Evolutionary conservation across 2,888 invertebrate genomes (phyloP).

Genomic region (Chrysina gloriosa): DNA sequence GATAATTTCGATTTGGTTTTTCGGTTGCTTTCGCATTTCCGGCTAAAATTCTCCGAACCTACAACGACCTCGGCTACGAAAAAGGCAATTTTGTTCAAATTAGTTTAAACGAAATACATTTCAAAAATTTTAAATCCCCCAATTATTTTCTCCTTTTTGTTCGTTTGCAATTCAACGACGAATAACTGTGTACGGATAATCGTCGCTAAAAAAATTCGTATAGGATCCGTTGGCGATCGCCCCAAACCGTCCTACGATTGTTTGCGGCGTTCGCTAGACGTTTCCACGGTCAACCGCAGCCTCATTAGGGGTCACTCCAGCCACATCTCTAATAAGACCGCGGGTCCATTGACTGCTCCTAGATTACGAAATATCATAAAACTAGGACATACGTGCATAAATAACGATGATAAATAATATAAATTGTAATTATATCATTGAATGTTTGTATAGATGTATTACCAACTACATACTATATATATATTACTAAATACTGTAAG

Average conservation of each 20-base stretch:
- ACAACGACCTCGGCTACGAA: constrained; percentile 41
- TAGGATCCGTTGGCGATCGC: background rate
- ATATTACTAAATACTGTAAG: too few species aligned
- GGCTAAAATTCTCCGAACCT: constrained; percentile 17
- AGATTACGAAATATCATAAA: constrained; percentile 28
- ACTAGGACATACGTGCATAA: constrained; percentile 46
- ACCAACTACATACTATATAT: too few species aligned
- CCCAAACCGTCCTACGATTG: background rate
- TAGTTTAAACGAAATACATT: constrained; percentile 33
- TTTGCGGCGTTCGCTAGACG: background rate
- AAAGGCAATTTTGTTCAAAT: constrained; percentile 27
- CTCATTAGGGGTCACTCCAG: constrained; percentile 79
- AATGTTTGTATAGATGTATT: constrained; percentile 62
- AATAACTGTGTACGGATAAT: constrained; percentile 41
- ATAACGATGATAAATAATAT: constrained; percentile 44
- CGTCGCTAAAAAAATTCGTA: constrained; percentile 18
- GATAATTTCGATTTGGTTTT: constrained; percentile 51
- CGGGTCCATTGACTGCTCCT: constrained; percentile 55
- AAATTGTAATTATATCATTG: constrained; percentile 58
- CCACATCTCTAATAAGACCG: constrained; percentile 77
- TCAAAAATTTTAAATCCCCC: constrained; percentile 36
- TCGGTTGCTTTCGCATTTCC: constrained; percentile 48
- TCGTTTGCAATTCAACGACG: constrained; percentile 25
- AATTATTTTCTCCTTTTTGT: constrained; percentile 4
- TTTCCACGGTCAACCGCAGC: constrained; percentile 65